phyloP scores from a whole-genome alignment of 1,140 invertebrate genomes.

The Eurosta solidaginis region DNA sequence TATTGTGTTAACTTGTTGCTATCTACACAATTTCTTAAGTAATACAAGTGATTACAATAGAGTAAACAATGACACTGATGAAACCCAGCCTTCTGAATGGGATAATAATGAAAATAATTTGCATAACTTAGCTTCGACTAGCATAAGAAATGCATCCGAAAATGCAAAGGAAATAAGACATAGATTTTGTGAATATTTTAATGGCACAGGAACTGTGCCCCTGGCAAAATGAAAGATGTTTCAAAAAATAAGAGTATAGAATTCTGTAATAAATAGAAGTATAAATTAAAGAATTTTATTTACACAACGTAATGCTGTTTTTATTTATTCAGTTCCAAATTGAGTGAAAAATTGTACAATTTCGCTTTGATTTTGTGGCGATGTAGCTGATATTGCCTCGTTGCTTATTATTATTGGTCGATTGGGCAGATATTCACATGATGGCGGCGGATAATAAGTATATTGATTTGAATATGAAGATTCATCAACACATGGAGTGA shows the following conservation, averaged over 20 bases:
- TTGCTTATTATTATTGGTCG: background rate
- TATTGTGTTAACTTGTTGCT: background rate
- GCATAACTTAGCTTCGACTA: background rate
- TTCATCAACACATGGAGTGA: background rate
- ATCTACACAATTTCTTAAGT: constrained; percentile 22
- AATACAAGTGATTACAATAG: no score
- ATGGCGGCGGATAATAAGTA: background rate
- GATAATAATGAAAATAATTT: background rate
- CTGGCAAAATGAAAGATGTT: background rate
- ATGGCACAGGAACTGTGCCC: background rate
- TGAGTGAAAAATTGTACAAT: no score
- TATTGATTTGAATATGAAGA: background rate
- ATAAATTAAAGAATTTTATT: no score
- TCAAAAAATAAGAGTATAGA: no score
- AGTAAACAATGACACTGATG: background rate
- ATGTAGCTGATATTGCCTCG: background rate
- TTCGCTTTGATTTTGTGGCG: no score
- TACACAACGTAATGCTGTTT: no score
- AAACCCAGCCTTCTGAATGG: background rate
- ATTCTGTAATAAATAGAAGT: no score
- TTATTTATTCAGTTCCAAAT: no score
- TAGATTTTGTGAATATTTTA: background rate
- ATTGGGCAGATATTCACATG: background rate
- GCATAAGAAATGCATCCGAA: background rate
- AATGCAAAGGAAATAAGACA: background rate